Evolutionary conservation across 2,113 vertebrate species (phyloP), one percentile per base, ranked within the genome.

Genomic region (Spheniscus mendiculus): DNA sequence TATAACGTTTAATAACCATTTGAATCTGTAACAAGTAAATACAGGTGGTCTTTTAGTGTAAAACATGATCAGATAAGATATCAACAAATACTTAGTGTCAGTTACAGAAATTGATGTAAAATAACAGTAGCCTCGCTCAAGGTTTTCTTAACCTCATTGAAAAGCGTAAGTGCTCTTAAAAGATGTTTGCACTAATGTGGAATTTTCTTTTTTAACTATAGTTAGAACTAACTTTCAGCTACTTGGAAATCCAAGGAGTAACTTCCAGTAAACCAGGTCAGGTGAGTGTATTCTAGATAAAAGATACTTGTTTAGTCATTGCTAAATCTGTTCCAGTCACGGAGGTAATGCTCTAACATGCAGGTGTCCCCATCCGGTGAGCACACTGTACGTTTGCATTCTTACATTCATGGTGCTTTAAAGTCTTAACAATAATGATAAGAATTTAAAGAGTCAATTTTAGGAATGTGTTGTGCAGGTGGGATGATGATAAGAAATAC

Each of bases 241-340:
- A 99, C 95, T 96, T 99, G 98, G 99, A 99, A 98, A 99, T 99
- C 96, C 99, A 99, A 83, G 99, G 99, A n/a, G 98, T 99, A 80
- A 95, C 97, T 66, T 99, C 99, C 96, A 99, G 97, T 98, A 99
- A 99, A 96, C 99, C 99, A 0, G 98, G 99, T 79, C 99, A 99
- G 99, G 99, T 99, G 98, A 97, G 98, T 98, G 40, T 74, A 29
- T 87, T 81, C 32, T 61, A 45, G 44, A 55, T 83, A 70, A 50
- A 74, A 83, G 47, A 15, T 50, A 62, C 15, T 49, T 80, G 16
- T 67, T 77, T 79, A 26, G 12, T 79, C 32, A 8, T 18, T 91
- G 32, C 49, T 89, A 17, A n/a, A 17, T 80, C 50, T 66, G 66
- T 66, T 53, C 67, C 16, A 30, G 17, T 50, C 47, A 62, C 71